These are phyloP conservation scores for Rambutsinella grinnellia DNA, from an alignment of 2,888 invertebrate genomes.

Conservation along the genomic window DNA sequence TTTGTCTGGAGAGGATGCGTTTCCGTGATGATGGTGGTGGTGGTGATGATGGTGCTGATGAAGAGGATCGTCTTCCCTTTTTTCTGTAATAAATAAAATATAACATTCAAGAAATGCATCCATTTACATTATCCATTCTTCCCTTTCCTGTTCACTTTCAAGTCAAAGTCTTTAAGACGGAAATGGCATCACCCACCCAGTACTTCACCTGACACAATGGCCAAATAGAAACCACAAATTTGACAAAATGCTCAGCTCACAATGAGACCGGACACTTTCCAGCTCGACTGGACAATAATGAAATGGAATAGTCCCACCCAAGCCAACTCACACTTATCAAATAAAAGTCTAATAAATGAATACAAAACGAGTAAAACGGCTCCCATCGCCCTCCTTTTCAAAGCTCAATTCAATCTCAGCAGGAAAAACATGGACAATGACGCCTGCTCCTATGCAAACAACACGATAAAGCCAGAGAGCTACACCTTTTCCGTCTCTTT, in stretches of 20 bases:
- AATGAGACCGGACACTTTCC: background rate
- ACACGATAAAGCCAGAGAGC: background rate
- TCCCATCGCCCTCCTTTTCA: background rate
- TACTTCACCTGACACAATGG: too few relatives aligned
- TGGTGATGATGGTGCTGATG: constrained; percentile 37
- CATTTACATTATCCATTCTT: background rate
- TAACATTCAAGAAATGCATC: too few relatives aligned
- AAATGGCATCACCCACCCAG: constrained; percentile 1
- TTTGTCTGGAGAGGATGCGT: constrained; percentile 17
- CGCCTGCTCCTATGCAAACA: background rate
- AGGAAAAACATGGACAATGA: background rate
- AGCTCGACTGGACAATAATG: background rate
- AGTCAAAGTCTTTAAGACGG: background rate
- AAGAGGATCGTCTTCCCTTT: background rate
- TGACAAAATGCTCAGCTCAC: background rate
- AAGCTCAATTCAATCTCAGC: background rate
- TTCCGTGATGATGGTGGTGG: constrained; percentile 31
- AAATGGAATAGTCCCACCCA: background rate
- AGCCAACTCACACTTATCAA: background rate
- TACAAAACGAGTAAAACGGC: background rate
- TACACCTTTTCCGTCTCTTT: background rate
- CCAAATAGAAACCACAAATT: background rate
- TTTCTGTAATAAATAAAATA: background rate
- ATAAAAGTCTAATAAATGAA: background rate
- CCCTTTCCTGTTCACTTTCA: constrained; percentile 36